Evolutionary conservation across 2,797 vertebrate genomes (phyloP), one percentile per base, ranked within the genome.

Genomic region (Nasua narica): DNA sequence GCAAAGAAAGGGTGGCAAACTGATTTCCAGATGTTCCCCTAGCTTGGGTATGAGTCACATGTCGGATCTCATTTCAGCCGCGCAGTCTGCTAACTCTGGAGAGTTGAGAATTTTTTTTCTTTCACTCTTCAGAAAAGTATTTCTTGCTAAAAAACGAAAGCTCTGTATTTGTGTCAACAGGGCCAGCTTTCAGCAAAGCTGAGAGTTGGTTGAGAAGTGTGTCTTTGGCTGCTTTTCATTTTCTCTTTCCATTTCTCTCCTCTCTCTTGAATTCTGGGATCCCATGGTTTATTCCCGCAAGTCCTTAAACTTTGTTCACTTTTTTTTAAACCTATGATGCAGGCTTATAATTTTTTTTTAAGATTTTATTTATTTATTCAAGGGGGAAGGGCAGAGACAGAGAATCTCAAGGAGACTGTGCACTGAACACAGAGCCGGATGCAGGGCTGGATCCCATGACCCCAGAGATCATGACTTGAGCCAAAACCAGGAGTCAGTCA

Each of bases 1-100:
- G 65, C 87, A 87, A 92, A 85, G 72, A 95, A 95, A 95, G n/a
- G 23, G 65, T 65, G 18, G 35, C 70, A 81, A 96, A 27, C 52
- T 95, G 87, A 90, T 87, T 97, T 81, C 62, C 91, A 96, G 90
- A 79, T 95, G 85, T 95, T 96, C 54, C 82, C 16, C 87, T 76
- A 87, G 43, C 25, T 93, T 92, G 56, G 32, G 3, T 50, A 43
- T 95, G 84, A 90, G 60, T 82, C 90, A 90, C 58, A 67, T 25
- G 12, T 32, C 4, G 0, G 40, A 83, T 94, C 79, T 85, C 90
- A 94, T 90, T 95, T 96, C 87, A 96, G 77, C 60, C 87, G 60
- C 25, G 54, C 1, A 58, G 74, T 81, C 62, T 65, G 87, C 65
- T 93, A 90, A 94, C 70, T 96, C 50, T 79, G 83, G 89, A 90